Percentiles rank a stretch among this genome's conserved stretches.
These are phyloP conservation scores for Choloepus didactylus DNA, from an alignment of 2,797 vertebrate species.

Conservation along the genomic window DNA sequence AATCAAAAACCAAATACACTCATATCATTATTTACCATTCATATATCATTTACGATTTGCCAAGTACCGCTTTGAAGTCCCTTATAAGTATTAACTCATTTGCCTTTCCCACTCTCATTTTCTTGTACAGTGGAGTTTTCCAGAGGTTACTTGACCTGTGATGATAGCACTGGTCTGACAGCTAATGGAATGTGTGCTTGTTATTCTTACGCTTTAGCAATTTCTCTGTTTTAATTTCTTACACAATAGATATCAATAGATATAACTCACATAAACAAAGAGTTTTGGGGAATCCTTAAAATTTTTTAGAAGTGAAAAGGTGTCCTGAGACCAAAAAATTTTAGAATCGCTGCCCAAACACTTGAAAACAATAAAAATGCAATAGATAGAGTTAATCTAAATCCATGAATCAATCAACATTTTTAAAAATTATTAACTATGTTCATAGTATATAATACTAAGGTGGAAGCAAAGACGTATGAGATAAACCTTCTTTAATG, in stretches of 20 bases:
- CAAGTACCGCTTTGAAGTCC: neutral
- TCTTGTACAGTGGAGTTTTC: neutral
- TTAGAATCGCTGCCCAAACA: neutral
- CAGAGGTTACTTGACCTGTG: neutral
- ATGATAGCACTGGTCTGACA: neutral
- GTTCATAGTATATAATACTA: neutral
- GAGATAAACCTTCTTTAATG: neutral
- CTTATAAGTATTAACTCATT: neutral
- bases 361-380: neutral
- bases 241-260: neutral
- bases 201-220: neutral
- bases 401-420: neutral
- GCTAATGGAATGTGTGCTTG: neutral
- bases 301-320: neutral
- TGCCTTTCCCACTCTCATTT: neutral
- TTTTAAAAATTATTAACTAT: neutral
- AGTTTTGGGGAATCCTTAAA: neutral
- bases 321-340: neutral
- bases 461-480: neutral
- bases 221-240: constrained; percentile 46
- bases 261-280: neutral
- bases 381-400: neutral
- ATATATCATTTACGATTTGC: neutral
- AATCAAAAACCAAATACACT: constrained; percentile 17
- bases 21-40: neutral